phyloP scores from a whole-genome alignment of 1,140 invertebrate species.

The Chymomyza costata region DNA sequence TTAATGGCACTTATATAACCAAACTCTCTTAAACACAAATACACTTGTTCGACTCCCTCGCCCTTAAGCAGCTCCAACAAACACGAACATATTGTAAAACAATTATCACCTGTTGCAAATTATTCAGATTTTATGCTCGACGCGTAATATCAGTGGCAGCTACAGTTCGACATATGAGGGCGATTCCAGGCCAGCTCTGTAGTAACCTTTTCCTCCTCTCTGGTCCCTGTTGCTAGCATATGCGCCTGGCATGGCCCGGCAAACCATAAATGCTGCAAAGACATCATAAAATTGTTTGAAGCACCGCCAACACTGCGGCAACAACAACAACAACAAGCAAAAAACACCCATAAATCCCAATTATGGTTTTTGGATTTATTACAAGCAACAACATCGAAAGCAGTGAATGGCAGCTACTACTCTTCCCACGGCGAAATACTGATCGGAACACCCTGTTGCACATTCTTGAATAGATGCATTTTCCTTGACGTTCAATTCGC shows the following conservation, averaged over 20 bases:
- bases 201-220: no score
- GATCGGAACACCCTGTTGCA: conserved; percentile 27
- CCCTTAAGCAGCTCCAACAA: conserved; percentile 6
- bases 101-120: conserved; percentile 74
- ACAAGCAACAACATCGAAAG: conserved; percentile 22
- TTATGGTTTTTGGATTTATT: conserved; percentile 72
- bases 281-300: conserved; percentile 74
- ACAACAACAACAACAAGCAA: conserved; percentile 28
- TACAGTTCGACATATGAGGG: conserved; percentile 21
- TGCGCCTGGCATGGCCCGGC: no score
- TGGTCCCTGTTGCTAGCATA: neutral
- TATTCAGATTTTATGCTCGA: conserved; percentile 61
- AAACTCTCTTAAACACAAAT: no score
- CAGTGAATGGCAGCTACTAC: conserved; percentile 11
- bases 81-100: conserved; percentile 62
- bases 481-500: no score
- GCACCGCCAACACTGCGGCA: conserved; percentile 48
- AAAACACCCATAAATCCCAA: conserved; percentile 68
- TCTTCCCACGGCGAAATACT: conserved; percentile 29
- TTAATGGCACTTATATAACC: no score
- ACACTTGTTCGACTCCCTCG: conserved; percentile 34
- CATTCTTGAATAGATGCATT: no score
- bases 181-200: neutral
- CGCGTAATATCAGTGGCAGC: conserved; percentile 70
- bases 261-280: conserved; percentile 73